Base-by-base conservation (phyloP, 2,888 invertebrate species). In the Diadegma fenestrale region DNA sequence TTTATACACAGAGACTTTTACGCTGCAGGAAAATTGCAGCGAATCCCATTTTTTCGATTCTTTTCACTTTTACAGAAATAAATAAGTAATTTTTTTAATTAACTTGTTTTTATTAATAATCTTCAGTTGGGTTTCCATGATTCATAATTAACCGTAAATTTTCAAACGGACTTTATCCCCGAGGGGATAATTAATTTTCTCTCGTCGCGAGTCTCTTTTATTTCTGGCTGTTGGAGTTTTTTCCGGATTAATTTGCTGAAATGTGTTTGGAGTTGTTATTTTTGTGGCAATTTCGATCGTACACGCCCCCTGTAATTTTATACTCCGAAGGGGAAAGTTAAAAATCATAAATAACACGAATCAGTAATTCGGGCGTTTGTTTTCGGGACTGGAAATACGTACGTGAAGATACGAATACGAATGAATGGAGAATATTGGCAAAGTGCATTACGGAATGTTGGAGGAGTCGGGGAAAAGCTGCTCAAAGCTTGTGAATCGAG, bases 401-500 rank as follows among this genome's bases (percentile, higher is more conserved):
- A 54, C 4, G 1, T 3, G 5, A 22, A 26, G 22, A 54, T 4
- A 26, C 26, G 19, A 41, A 17, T 17, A 68, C 2, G 10, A 14
- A 68, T 17, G 26, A 19, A 22, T 14, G 12, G 22, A 17, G 64
- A 64, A 64, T 19, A 64, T 64, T 19, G 45, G 5, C 26, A 45
- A 68, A 41, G 64, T 68, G 68, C 43, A 26, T 45, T 22, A 43
- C 22, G 6, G 19, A 14, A 48, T 69, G 30, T 30, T 3, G n/a
- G 48, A 26, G n/a, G 26, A 30, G 30, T 69, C 1, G n/a, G 4
- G 43, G 30, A 48, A 69, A 69, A 69, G 69, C 69, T 69, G 17
- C 17, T 54, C 48, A 17, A 69, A 69, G 17, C 45, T 48, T 22
- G 72, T 58, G 22, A 73, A 58, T 41, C 5, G 33, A 14, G 73